phyloP scores from a whole-genome alignment of 2,888 invertebrate genomes.

The Julus scanicus region DNA sequence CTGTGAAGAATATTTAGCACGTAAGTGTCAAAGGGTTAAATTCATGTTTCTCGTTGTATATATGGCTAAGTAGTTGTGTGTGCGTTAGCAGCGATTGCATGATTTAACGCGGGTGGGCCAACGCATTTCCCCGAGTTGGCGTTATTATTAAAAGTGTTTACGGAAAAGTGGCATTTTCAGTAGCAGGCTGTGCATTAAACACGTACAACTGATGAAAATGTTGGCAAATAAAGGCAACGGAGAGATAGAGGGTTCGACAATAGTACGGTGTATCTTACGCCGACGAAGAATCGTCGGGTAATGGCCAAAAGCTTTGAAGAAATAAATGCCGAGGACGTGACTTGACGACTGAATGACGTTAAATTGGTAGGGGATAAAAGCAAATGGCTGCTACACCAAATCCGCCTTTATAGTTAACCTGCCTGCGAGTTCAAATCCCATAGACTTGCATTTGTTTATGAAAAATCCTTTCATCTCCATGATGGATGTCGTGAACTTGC shows the following conservation, averaged over 20 bases:
- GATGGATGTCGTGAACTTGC: too few species aligned
- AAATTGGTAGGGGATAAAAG: conserved; percentile 20
- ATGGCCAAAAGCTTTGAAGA: conserved; percentile 37
- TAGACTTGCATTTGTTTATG: not conserved
- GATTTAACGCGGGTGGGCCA: not conserved
- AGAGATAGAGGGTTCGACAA: conserved; percentile 1
- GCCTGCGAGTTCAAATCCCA: not conserved
- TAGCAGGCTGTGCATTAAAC: not conserved
- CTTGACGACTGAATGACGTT: conserved; percentile 4
- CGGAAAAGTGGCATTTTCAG: not conserved
- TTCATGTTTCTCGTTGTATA: too few species aligned
- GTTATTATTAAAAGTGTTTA: conserved; percentile 30
- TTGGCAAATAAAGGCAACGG: conserved; percentile 31
- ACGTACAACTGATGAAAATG: conserved; percentile 38
- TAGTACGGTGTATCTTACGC: not conserved
- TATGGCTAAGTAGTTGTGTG: too few species aligned
- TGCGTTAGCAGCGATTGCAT: not conserved
- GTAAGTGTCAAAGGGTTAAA: too few species aligned
- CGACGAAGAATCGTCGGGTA: not conserved
- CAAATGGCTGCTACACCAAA: conserved; percentile 18
- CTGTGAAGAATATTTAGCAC: too few species aligned
- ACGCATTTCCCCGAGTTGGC: not conserved
- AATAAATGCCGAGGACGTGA: conserved; percentile 30
- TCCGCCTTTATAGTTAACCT: not conserved
- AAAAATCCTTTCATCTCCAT: not conserved